Base-by-base conservation (phyloP, 2,113 vertebrate genomes). In the Proteles cristata region DNA sequence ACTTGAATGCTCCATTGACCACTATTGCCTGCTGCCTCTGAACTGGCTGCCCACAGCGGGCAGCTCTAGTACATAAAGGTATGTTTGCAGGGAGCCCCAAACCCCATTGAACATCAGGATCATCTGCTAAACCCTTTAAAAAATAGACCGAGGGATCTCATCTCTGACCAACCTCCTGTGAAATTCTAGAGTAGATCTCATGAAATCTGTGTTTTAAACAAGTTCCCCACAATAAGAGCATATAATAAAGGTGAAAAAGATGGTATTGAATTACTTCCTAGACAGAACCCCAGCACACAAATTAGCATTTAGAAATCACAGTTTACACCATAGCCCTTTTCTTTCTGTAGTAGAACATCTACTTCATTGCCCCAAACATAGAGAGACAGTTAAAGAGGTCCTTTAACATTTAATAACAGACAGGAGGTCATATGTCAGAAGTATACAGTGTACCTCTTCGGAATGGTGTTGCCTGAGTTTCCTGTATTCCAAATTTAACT, bases 141-240 rank as follows among this genome's bases (percentile, higher is more conserved):
- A 85, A 94, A 69, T 73, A 58, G 12, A 77, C 45, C 50, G 33
- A 17, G 31, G 25, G 3, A 8, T 63, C 66, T 92, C 33, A 58
- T 4, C 11, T 66, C 16, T 19, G 53, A 39, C 17, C 55, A 68
- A 69, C 4, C 19, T 48, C 71, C 58, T 73, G 12, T 88, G 23
- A 85, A 92, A n/a, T 9, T 89, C 19, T 58, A 33, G 55, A 96
- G 7, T n/a, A 93, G 33, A 90, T 73, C 28, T 91, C 63, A 87
- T 77, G 23, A 92, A 88, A 48, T 65, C 15, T 39, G 4, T 48
- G 33, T 76, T 87, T 82, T 81, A 11, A 90, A 39, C 71, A 94
- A 81, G 23, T 76, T 73, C 16, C 9, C 25, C 1, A 65, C 21
- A 76, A 48, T 45, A 58, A 82, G 71, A 28, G 1, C 39, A 61